phyloP scores from a whole-genome alignment of 2,113 vertebrate genomes.

The Rhinogobius similis region DNA sequence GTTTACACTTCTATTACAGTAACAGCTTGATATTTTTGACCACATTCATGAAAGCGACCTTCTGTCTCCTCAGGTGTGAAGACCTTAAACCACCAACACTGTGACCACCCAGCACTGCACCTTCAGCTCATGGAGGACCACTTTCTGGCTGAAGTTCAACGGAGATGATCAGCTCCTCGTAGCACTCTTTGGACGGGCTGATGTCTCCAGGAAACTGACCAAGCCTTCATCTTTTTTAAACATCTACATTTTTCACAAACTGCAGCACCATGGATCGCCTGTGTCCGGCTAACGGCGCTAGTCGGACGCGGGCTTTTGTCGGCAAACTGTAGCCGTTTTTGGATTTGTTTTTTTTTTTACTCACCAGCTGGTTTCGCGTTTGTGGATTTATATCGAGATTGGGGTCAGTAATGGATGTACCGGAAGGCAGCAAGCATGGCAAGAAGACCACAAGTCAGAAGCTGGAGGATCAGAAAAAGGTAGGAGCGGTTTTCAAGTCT shows the following conservation, averaged over 20 bases:
- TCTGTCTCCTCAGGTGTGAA: conserved; percentile 74
- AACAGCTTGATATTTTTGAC: too few species aligned
- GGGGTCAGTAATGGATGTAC: conserved; percentile 90
- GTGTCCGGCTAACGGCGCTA: conserved; percentile 78
- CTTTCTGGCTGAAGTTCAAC: neutral
- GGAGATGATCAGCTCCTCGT: conserved; percentile 59
- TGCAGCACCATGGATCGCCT: conserved; percentile 62
- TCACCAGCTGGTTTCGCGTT: conserved; percentile 76
- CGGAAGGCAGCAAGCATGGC: conserved; percentile 92
- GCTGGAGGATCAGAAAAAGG: conserved; percentile 98
- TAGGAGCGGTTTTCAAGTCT: conserved; percentile 65
- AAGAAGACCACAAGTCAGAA: conserved; percentile 96
- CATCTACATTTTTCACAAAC: conserved; percentile 28
- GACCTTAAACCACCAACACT: conserved; percentile 30
- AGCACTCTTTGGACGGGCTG: conserved; percentile 49
- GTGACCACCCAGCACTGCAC: conserved; percentile 21
- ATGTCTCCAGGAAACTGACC: neutral
- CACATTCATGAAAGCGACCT: neutral
- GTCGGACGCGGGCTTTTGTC: conserved; percentile 78
- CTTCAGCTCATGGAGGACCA: conserved; percentile 48
- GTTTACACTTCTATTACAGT: too few species aligned
- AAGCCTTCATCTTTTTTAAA: neutral
- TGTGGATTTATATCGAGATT: conserved; percentile 77
- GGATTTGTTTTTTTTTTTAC: conserved; percentile 30
- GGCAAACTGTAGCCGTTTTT: conserved; percentile 74